phyloP scores from a whole-genome alignment of 2,113 vertebrate genomes.

The Acanthochromis polyacanthus region DNA sequence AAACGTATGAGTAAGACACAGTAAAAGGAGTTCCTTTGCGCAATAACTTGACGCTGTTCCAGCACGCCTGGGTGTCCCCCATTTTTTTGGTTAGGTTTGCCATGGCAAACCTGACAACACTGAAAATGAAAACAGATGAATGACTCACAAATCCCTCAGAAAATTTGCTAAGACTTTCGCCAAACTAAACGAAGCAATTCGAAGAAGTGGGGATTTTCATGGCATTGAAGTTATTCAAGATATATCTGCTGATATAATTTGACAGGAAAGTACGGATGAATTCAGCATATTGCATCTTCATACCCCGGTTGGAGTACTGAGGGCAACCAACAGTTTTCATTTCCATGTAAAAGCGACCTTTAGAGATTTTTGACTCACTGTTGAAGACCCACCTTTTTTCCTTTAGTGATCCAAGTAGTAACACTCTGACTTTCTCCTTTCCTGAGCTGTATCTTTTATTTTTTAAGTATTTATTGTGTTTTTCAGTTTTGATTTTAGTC shows the following conservation, averaged over 20 bases:
- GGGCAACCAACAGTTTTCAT: too few relatives aligned
- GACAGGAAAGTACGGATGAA: background rate
- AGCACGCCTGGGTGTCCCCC: constrained; percentile 10
- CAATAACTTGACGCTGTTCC: background rate
- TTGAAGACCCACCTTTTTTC: too few relatives aligned
- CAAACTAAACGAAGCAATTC: background rate
- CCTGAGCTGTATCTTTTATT: too few relatives aligned
- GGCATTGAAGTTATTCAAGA: background rate
- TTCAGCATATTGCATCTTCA: too few relatives aligned
- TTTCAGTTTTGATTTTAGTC: too few relatives aligned
- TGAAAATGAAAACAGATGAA: background rate
- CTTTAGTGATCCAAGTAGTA: too few relatives aligned
- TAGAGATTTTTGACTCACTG: too few relatives aligned
- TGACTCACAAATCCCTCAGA: background rate
- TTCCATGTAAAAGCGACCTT: too few relatives aligned
- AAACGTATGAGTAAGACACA: background rate
- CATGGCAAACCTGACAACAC: constrained; percentile 41
- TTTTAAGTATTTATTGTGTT: too few relatives aligned
- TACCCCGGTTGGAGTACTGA: too few relatives aligned
- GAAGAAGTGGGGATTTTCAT: background rate
- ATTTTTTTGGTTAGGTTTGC: constrained; percentile 12
- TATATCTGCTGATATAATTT: background rate
- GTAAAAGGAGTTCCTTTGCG: constrained; percentile 39
- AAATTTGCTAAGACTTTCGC: background rate
- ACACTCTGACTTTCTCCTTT: too few relatives aligned